phyloP scores from a whole-genome alignment of 2,888 invertebrate genomes.

The Eumerus sabulonum region DNA sequence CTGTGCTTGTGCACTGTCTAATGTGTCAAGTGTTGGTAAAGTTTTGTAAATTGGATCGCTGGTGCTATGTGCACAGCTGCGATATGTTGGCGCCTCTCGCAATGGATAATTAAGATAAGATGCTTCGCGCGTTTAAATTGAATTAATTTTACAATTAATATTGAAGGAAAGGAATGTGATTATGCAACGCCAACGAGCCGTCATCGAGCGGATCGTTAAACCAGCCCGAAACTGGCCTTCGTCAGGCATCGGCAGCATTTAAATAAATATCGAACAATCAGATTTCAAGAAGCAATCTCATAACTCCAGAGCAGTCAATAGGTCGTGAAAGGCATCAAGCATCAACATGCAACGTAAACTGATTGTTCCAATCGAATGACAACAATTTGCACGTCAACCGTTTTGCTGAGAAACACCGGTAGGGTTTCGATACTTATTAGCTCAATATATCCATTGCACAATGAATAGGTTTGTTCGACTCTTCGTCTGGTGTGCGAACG shows the following conservation, averaged over 20 bases:
- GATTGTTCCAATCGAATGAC: constrained; percentile 49
- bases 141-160: constrained; percentile 61
- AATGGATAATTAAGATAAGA: constrained; percentile 63
- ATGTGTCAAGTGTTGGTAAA: constrained; percentile 50
- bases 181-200: no score
- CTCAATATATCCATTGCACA: constrained; percentile 39
- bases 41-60: constrained; percentile 33
- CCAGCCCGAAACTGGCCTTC: background rate
- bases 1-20: constrained; percentile 55
- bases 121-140: constrained; percentile 51
- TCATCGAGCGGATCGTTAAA: no score
- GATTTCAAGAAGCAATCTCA: no score
- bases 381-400: constrained; percentile 64
- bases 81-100: constrained; percentile 17
- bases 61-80: background rate
- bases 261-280: no score
- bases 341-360: constrained; percentile 36
- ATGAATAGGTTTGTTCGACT: background rate
- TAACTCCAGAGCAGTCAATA: no score
- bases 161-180: no score
- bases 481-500: background rate
- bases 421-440: constrained; percentile 41
- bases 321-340: no score
- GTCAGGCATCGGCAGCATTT: constrained; percentile 1
- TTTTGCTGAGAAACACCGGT: constrained; percentile 29